Conservation (phyloP, 1,140 invertebrate species). For the Bombus fervidus region DNA sequence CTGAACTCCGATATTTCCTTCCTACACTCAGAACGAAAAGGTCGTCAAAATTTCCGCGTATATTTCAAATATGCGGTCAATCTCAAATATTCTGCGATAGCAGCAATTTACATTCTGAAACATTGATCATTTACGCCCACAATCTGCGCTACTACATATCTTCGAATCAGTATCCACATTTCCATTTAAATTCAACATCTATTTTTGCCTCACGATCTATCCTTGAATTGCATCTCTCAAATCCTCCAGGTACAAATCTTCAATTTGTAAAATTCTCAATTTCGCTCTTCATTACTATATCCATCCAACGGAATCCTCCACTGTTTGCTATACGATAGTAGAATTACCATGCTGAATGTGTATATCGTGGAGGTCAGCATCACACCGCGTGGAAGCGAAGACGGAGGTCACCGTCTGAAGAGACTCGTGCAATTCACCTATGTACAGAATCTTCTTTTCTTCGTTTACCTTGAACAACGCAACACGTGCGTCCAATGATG, state of each 20-base stretch:
- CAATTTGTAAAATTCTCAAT: not conserved
- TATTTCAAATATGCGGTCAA: not conserved
- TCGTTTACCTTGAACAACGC: slow-evolving; percentile 36
- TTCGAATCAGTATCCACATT: not conserved
- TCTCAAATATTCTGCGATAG: not conserved
- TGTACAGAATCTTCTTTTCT: slow-evolving; percentile 58
- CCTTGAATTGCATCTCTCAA: too few species aligned
- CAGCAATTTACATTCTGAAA: not conserved
- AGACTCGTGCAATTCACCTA: slow-evolving; percentile 73
- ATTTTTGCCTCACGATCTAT: too few species aligned
- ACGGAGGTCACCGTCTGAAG: slow-evolving; percentile 77
- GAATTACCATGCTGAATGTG: slow-evolving; percentile 12
- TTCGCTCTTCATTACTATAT: not conserved
- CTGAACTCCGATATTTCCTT: not conserved
- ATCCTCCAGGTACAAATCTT: too few species aligned
- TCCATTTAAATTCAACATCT: too few species aligned
- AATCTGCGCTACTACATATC: not conserved
- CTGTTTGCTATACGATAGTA: not conserved
- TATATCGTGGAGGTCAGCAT: slow-evolving; percentile 20
- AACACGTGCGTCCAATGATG: slow-evolving; percentile 35
- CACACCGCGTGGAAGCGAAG: slow-evolving; percentile 61
- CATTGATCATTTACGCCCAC: not conserved
- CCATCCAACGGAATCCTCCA: not conserved
- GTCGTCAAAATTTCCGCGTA: not conserved
- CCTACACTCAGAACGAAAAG: not conserved